A percentile compares a stretch with the other conserved stretches of the same genome.
Evolutionary conservation across 2,113 vertebrate genomes (phyloP).

Genomic region (Pterocles orientalis): DNA sequence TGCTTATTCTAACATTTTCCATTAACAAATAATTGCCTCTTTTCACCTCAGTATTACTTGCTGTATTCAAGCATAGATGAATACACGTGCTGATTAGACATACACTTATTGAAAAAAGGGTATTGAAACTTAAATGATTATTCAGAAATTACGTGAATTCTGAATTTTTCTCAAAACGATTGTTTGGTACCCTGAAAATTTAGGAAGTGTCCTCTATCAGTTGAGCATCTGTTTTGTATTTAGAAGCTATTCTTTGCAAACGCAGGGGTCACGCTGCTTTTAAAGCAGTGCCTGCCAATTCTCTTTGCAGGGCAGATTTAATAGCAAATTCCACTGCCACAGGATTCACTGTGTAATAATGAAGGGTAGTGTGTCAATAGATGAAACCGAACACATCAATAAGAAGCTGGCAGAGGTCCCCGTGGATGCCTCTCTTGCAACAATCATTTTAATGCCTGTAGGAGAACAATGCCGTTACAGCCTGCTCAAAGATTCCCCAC

Average conservation of each 20-base stretch:
- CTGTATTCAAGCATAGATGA: neutral
- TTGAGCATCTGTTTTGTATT: constrained; percentile 47
- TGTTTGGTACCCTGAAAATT: neutral
- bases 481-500: constrained; percentile 49
- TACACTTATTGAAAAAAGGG: neutral
- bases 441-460: neutral
- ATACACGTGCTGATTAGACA: neutral
- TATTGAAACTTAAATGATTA: neutral
- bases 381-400: constrained; percentile 62
- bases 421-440: neutral
- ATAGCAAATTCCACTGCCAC: constrained; percentile 45
- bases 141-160: neutral
- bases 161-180: neutral
- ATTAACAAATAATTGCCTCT: neutral
- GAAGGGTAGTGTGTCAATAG: constrained; percentile 50
- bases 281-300: constrained; percentile 23
- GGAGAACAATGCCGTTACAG: constrained; percentile 43
- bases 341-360: constrained; percentile 37
- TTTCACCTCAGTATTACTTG: neutral
- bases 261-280: neutral
- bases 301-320: constrained; percentile 37
- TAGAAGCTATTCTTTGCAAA: constrained; percentile 40
- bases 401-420: constrained; percentile 55
- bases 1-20: neutral
- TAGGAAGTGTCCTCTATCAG: neutral